Percentiles rank a stretch among this genome's conserved stretches.
These are phyloP conservation scores for Drosophila neutralis DNA, from an alignment of 2,888 invertebrate genomes.

Conservation along the genomic window DNA sequence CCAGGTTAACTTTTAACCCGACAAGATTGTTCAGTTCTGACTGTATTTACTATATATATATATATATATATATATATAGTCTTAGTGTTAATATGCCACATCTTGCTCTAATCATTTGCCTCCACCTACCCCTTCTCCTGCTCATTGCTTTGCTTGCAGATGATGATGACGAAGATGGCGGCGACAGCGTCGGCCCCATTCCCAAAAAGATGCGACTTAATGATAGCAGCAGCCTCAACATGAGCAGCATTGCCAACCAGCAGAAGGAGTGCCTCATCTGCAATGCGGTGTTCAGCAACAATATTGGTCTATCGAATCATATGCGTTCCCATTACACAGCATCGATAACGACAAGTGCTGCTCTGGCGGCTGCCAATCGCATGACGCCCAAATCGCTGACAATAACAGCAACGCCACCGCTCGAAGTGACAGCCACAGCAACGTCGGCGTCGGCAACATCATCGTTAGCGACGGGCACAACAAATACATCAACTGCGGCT, in stretches of 20 bases:
- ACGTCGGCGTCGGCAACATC: conserved; percentile 1
- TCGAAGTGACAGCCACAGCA: conserved; percentile 25
- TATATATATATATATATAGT: background rate
- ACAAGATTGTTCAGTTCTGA: background rate
- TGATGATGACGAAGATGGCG: conserved; percentile 79
- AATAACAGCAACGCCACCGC: conserved; percentile 67
- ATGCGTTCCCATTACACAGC: conserved; percentile 84
- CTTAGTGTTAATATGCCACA: background rate
- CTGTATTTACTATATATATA: background rate
- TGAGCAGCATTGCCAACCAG: conserved; percentile 55
- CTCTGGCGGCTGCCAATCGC: conserved; percentile 61
- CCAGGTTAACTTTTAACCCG: too few species aligned
- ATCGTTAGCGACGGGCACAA: background rate
- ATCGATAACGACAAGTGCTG: conserved; percentile 62
- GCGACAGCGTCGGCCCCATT: conserved; percentile 44
- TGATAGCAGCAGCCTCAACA: conserved; percentile 43
- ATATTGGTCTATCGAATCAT: conserved; percentile 84
- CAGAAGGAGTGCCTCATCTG: conserved; percentile 83
- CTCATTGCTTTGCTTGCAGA: conserved; percentile 47
- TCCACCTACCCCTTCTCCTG: background rate
- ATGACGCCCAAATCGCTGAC: conserved; percentile 72
- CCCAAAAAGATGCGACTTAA: conserved; percentile 80
- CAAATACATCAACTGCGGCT: conserved; percentile 3
- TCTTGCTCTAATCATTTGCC: background rate
- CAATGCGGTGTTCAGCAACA: conserved; percentile 83